Percentiles rank a stretch among this genome's conserved stretches.
These are phyloP conservation scores for Cricetomys ansorgei DNA, from an alignment of 2,113 vertebrate genomes.

Conservation along the genomic window DNA sequence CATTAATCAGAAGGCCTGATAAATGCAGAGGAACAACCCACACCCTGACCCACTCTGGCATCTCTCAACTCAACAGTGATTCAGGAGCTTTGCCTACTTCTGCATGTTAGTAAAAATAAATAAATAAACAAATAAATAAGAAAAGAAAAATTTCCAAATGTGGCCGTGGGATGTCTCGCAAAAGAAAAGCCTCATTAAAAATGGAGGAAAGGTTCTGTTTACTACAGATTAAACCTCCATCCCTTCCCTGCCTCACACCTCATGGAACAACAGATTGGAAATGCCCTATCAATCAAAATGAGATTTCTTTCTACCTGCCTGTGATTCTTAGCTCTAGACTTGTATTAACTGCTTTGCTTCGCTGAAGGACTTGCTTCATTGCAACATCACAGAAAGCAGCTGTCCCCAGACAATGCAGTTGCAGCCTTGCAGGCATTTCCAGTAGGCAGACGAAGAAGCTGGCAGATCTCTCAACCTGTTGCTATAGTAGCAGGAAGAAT, in stretches of 20 bases:
- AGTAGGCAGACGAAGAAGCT: conserved; percentile 38
- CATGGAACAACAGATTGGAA: conserved; percentile 57
- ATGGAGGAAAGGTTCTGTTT: neutral
- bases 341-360: conserved; percentile 70
- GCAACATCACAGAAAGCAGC: conserved; percentile 71
- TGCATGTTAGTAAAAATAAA: neutral
- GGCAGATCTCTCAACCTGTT: conserved; percentile 82
- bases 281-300: conserved; percentile 65
- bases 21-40: neutral
- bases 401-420: conserved; percentile 79
- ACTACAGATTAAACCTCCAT: conserved; percentile 61
- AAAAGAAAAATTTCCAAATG: neutral
- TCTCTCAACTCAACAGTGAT: conserved; percentile 23
- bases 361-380: conserved; percentile 62
- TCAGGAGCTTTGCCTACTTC: neutral
- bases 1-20: neutral
- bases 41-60: neutral
- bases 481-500: conserved; percentile 85
- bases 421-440: conserved; percentile 55
- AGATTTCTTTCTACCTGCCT: conserved; percentile 51
- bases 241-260: conserved; percentile 56
- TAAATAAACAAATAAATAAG: no score
- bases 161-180: neutral
- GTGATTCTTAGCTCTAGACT: conserved; percentile 66
- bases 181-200: conserved; percentile 21